Conservation (phyloP, 1,140 invertebrate genomes). For the Trachymyrmex cornetzi region DNA sequence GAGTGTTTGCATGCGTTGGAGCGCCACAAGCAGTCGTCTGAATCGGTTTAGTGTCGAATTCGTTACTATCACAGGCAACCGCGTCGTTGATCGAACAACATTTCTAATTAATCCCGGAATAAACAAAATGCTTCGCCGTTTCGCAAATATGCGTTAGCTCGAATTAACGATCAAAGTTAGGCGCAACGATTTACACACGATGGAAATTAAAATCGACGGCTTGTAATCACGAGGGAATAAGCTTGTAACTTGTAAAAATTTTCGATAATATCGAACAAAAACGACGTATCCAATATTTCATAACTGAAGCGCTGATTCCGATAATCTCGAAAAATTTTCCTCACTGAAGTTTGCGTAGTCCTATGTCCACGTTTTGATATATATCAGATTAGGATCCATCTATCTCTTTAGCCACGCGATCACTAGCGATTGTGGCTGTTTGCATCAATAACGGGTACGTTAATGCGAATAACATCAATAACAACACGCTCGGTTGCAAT, state of each 20-base stretch:
- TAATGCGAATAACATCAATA: constrained; percentile 73
- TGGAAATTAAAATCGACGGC: constrained; percentile 27
- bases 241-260: constrained; percentile 19
- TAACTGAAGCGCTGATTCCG: neutral
- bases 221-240: neutral
- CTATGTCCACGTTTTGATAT: neutral
- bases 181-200: constrained; percentile 22
- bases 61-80: constrained; percentile 33
- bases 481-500: constrained; percentile 62
- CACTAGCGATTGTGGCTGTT: constrained; percentile 57
- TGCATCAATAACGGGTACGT: constrained; percentile 51
- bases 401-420: constrained; percentile 28
- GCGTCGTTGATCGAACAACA: constrained; percentile 45
- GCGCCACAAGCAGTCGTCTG: constrained; percentile 18
- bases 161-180: constrained; percentile 60
- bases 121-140: constrained; percentile 68
- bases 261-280: neutral
- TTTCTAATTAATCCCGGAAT: constrained; percentile 73
- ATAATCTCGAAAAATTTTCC: neutral
- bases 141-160: constrained; percentile 59
- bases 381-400: constrained; percentile 25
- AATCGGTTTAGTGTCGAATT: constrained; percentile 65
- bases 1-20: neutral
- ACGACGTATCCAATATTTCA: neutral
- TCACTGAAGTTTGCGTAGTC: neutral